Base-by-base conservation (phyloP, 2,888 invertebrate species). In the Sesia bembeciformis region DNA sequence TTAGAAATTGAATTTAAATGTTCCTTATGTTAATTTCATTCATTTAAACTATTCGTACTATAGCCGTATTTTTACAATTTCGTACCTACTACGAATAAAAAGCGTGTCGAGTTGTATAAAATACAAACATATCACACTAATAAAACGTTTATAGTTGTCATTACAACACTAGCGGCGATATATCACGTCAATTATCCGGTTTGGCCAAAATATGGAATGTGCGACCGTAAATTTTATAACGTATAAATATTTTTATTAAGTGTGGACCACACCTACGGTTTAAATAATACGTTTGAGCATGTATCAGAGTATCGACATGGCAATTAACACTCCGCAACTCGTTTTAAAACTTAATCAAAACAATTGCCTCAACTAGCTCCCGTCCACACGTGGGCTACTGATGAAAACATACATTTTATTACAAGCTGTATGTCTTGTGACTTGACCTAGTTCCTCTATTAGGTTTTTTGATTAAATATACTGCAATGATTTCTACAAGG, bases 201-300 rank as follows among this genome's bases (percentile, higher is more conserved):
- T 46, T 46, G 4, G 46, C 46, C 46, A 46, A 46, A 46, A 46
- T 46, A 23, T 46, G 46, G 46, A 46, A 46, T 46, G 46, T 23
- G 46, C 46, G 46, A 4, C 23, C 46, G 23, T 46, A 46, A 46
- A 46, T 46, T 46, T 46, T 46, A 46, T 23, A 8, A 5, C 23
- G 46, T 46, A 8, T 46, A 4, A 46, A 46, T 5, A 46, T 46
- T 46, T 46, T 46, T 46, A 46, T 46, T 46, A 8, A n/a, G 46
- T 46, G 5, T 46, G 5, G 70, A 75, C 73, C 78, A 76, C 77
- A 76, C 76, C 76, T 71, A 69, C 60, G 58, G 61, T 58, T 63
- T 68, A 69, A 70, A 23, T 23, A 23, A 1, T 23, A 23, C 23
- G 23, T 46, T 71, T 62, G 62, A 57, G 61, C 57, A 63, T 66